Conservation (phyloP, 2,113 vertebrate species). For the human region GRCh38 chr2:174545001-174545500, state of each 20-base stretch:
- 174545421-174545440: constrained; percentile 69
- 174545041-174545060: neutral
- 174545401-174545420: constrained; percentile 22
- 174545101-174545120: neutral
- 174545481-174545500: constrained; percentile 66
- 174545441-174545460: constrained; percentile 36
- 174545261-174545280: neutral
- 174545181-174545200: neutral
- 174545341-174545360: constrained; percentile 23
- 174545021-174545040: neutral
- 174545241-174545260: neutral
- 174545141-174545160: neutral
- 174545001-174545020: neutral
- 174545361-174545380: constrained; percentile 24
- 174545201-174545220: neutral
- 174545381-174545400: neutral
- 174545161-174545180: neutral
- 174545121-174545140: neutral
- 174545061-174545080: neutral
- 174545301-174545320: neutral
- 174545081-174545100: neutral
- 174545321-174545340: neutral
- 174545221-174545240: neutral
- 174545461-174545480: constrained; percentile 63
- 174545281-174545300: neutral